A percentile compares a stretch with the other conserved stretches of the same genome.
phyloP scores from a whole-genome alignment of 2,797 vertebrate genomes.

The Megalops cyprinoides region DNA sequence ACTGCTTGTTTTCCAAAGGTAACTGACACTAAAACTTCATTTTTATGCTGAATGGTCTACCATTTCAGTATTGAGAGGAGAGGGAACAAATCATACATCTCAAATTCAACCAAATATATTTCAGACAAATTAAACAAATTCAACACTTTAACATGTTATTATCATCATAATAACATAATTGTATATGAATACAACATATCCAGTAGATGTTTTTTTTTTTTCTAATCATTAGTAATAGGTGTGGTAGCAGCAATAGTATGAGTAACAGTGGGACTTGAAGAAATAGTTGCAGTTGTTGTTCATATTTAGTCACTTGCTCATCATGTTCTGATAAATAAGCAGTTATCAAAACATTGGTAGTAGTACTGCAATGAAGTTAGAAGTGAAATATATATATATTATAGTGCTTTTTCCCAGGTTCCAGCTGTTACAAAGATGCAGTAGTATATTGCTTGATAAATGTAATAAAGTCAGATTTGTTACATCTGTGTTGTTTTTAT shows the following conservation, averaged over 20 bases:
- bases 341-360: background rate
- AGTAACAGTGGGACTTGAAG: background rate
- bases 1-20: background rate
- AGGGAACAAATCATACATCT: background rate
- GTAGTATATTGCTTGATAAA: background rate
- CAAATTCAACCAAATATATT: background rate
- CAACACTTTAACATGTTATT: background rate
- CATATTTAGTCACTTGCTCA: background rate
- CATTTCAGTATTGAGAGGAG: background rate
- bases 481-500: background rate
- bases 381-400: too few relatives aligned
- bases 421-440: background rate
- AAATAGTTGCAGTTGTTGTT: background rate
- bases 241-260: background rate
- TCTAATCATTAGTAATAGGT: background rate
- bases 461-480: background rate
- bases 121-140: background rate
- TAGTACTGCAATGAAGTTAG: too few relatives aligned
- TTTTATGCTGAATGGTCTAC: background rate
- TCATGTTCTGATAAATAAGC: background rate
- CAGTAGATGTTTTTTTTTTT: background rate
- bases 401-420: too few relatives aligned
- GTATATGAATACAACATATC: background rate
- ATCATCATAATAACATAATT: background rate
- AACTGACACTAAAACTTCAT: constrained; percentile 26